A percentile compares a stretch with the other conserved stretches of the same genome.
Conservation (phyloP, 2,113 vertebrate genomes). For the Corythoichthys intestinalis region DNA sequence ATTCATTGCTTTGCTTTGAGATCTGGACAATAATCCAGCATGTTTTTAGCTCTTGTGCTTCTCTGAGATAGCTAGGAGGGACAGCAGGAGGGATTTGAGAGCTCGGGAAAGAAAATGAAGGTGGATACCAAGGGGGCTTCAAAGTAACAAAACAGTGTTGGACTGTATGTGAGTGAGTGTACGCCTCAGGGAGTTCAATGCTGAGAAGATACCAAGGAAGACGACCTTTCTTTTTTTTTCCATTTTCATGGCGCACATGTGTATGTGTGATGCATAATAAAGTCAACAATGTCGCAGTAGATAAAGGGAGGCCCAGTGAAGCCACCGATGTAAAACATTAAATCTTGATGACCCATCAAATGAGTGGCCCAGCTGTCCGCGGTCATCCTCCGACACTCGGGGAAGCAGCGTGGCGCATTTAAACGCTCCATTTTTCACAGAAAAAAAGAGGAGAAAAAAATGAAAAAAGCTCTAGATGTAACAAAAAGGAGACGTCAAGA, state of each 20-base stretch:
- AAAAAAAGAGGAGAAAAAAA: neutral
- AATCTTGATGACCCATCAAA: slow-evolving; percentile 70
- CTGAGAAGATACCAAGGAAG: neutral
- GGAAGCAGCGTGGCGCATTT: slow-evolving; percentile 7
- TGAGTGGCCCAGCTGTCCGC: slow-evolving; percentile 61
- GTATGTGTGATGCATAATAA: slow-evolving; percentile 48
- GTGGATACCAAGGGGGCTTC: slow-evolving; percentile 37
- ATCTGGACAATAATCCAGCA: slow-evolving; percentile 47
- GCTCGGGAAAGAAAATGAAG: slow-evolving; percentile 43
- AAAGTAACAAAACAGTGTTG: slow-evolving; percentile 14
- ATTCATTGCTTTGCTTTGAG: slow-evolving; percentile 29
- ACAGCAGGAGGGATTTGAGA: slow-evolving; percentile 40
- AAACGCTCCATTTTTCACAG: neutral
- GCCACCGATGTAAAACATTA: slow-evolving; percentile 63
- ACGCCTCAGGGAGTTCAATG: neutral
- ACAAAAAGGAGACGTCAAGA: slow-evolving; percentile 22
- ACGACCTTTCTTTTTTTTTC: neutral
- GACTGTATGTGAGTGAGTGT: neutral
- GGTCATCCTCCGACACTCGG: slow-evolving; percentile 52
- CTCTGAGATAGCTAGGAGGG: slow-evolving; percentile 49
- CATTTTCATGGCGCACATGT: neutral
- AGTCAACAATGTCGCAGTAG: slow-evolving; percentile 62
- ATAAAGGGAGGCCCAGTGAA: slow-evolving; percentile 55
- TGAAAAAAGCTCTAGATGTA: neutral
- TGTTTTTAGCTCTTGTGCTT: slow-evolving; percentile 55